Conservation (phyloP, 53 echinoderm and acorn worm species). For the Zoroaster sp. region DNA sequence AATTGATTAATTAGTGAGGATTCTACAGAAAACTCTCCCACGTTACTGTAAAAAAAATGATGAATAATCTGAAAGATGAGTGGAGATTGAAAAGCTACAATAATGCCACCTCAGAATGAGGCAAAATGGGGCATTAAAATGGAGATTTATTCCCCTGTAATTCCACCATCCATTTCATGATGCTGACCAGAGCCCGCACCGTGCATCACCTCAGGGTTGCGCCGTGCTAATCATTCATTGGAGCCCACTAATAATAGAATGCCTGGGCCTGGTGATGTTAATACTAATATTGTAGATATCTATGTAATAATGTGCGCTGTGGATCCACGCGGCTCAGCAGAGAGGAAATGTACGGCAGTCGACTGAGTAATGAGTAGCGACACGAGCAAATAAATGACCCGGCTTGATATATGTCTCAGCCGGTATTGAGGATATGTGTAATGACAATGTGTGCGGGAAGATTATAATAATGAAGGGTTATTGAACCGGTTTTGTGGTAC, state of each 20-base stretch:
- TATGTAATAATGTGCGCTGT: not conserved
- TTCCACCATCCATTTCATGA: not conserved
- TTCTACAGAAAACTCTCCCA: too few relatives aligned
- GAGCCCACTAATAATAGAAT: slow-evolving; percentile 28
- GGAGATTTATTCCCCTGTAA: not conserved
- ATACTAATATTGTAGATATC: not conserved
- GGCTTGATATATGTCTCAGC: not conserved
- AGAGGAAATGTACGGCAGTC: not conserved
- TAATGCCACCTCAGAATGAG: not conserved
- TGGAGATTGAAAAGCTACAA: not conserved
- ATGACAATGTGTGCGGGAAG: not conserved
- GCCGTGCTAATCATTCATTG: not conserved
- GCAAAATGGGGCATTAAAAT: not conserved
- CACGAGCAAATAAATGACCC: not conserved
- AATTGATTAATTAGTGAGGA: too few relatives aligned
- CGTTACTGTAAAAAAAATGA: too few relatives aligned
- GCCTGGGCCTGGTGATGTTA: not conserved
- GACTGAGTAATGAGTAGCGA: slow-evolving; percentile 28
- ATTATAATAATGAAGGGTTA: not conserved
- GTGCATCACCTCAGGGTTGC: not conserved
- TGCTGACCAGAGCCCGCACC: not conserved
- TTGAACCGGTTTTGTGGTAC: slow-evolving; percentile 16
- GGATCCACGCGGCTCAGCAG: not conserved
- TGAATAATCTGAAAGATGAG: not conserved
- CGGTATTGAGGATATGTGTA: slow-evolving; percentile 4